Conservation (phyloP, 2,113 vertebrate species). For the Chaenogobius annularis region DNA sequence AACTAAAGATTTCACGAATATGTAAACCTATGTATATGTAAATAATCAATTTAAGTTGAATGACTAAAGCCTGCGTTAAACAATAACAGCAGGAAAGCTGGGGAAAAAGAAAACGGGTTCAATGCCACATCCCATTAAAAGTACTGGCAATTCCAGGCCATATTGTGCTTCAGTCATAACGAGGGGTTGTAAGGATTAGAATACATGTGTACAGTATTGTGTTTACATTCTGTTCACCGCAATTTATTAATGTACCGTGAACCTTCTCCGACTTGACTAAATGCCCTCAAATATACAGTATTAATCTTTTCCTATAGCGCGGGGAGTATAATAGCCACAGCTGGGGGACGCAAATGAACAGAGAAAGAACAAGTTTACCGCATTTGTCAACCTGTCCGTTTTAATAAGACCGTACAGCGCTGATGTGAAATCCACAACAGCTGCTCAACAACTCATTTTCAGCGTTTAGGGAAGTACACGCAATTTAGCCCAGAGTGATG, state of each 20-base stretch:
- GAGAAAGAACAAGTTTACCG: slow-evolving; percentile 8
- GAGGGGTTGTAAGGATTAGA: background rate
- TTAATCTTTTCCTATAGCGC: background rate
- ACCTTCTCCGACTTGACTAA: slow-evolving; percentile 7
- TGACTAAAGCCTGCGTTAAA: too few species aligned
- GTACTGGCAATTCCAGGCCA: background rate
- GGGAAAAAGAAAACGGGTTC: background rate
- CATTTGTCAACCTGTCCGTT: slow-evolving; percentile 14
- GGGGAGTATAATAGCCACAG: slow-evolving; percentile 3
- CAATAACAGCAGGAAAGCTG: background rate
- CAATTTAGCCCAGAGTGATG: background rate
- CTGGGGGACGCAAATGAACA: slow-evolving; percentile 8
- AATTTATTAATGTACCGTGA: slow-evolving; percentile 2
- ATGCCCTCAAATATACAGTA: background rate
- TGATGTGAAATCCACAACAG: background rate
- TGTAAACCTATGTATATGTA: too few species aligned
- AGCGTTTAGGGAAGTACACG: background rate
- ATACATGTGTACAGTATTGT: background rate
- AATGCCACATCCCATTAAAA: background rate
- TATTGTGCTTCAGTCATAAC: background rate
- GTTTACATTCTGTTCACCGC: background rate
- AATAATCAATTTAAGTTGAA: too few species aligned
- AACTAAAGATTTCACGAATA: too few species aligned
- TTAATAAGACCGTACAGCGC: background rate
- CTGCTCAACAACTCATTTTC: slow-evolving; percentile 12